Percentiles rank a stretch among this genome's conserved stretches.
phyloP scores from a whole-genome alignment of 2,888 invertebrate species.

The Oegoconia quadripuncta region DNA sequence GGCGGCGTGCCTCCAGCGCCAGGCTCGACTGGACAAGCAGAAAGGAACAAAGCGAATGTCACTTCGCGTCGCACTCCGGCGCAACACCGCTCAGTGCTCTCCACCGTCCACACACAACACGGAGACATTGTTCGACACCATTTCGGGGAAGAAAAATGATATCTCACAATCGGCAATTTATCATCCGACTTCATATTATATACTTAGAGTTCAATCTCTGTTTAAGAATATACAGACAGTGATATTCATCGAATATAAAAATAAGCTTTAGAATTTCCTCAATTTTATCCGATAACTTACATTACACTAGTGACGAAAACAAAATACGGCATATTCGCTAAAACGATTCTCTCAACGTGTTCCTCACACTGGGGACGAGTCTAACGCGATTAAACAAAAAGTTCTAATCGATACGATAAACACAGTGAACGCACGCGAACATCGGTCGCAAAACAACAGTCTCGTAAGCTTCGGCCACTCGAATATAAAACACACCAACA shows the following conservation, averaged over 20 bases:
- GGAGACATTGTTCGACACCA: slow-evolving; percentile 60
- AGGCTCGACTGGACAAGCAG: slow-evolving; percentile 26
- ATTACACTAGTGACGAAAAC: slow-evolving; percentile 65
- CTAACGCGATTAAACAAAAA: slow-evolving; percentile 50
- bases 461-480: slow-evolving; percentile 72
- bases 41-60: slow-evolving; percentile 47
- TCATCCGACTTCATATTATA: slow-evolving; percentile 37
- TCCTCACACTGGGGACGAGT: slow-evolving; percentile 50
- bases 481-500: slow-evolving; percentile 69
- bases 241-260: slow-evolving; percentile 75
- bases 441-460: slow-evolving; percentile 72
- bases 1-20: neutral
- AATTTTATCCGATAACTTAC: slow-evolving; percentile 72
- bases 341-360: slow-evolving; percentile 56
- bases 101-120: slow-evolving; percentile 17
- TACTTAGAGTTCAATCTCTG: slow-evolving; percentile 43
- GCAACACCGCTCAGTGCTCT: neutral
- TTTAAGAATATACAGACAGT: slow-evolving; percentile 71
- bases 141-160: slow-evolving; percentile 72
- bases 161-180: slow-evolving; percentile 55
- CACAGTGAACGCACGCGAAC: slow-evolving; percentile 60
- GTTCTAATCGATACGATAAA: slow-evolving; percentile 52
- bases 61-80: slow-evolving; percentile 42
- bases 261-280: slow-evolving; percentile 76
- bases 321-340: slow-evolving; percentile 65